phyloP scores from a whole-genome alignment of 2,113 vertebrate genomes.

The Poeciliopsis prolifica region DNA sequence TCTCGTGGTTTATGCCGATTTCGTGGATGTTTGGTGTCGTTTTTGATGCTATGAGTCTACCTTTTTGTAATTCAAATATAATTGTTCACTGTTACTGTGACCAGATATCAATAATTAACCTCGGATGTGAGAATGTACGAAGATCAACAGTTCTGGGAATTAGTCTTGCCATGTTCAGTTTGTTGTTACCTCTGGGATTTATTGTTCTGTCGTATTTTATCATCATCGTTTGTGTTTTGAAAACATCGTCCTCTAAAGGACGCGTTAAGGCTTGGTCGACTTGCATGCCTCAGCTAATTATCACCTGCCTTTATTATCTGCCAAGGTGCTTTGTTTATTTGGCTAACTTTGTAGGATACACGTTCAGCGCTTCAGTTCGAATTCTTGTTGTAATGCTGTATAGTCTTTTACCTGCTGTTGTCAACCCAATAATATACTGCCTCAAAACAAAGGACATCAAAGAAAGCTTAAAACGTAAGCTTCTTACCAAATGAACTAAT shows the following conservation, averaged over 20 bases:
- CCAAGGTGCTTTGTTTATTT: constrained; percentile 72
- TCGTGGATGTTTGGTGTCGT: constrained; percentile 35
- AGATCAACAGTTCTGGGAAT: background rate
- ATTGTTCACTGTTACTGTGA: constrained; percentile 73
- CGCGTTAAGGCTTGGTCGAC: constrained; percentile 60
- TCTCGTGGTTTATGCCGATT: constrained; percentile 49
- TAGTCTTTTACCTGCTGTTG: constrained; percentile 61
- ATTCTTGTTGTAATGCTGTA: constrained; percentile 66
- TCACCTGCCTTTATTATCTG: constrained; percentile 64
- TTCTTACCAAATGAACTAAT: background rate
- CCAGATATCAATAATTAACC: constrained; percentile 31
- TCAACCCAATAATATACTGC: constrained; percentile 73
- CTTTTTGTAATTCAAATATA: constrained; percentile 65
- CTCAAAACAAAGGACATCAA: constrained; percentile 73
- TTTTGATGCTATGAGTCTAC: constrained; percentile 19
- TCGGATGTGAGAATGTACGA: constrained; percentile 46
- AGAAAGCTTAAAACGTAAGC: constrained; percentile 45
- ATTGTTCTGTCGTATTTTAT: constrained; percentile 66
- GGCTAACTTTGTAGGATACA: constrained; percentile 40
- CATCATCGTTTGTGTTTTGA: constrained; percentile 53
- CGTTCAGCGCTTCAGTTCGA: constrained; percentile 36
- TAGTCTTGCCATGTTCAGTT: constrained; percentile 51
- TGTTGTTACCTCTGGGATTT: constrained; percentile 60
- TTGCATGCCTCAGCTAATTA: constrained; percentile 68
- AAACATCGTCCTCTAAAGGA: constrained; percentile 42